A percentile compares a stretch with the other conserved stretches of the same genome.
Conservation (phyloP, 1,140 invertebrate genomes). For the Drosophila malerkotliana region DNA sequence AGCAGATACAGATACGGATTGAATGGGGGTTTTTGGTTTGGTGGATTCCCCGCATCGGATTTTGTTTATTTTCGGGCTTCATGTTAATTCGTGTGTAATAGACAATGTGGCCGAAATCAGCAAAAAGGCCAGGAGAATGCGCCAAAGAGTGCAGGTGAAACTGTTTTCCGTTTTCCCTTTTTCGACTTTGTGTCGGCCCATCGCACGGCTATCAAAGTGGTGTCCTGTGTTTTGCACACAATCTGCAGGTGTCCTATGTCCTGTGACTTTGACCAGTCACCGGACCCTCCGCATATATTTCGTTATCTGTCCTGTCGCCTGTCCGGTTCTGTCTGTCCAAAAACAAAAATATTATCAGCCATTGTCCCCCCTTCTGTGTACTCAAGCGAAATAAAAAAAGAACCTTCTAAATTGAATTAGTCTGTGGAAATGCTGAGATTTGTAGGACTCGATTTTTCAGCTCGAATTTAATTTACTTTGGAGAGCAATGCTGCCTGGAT, state of each 20-base stretch:
- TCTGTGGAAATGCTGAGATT: conserved; percentile 55
- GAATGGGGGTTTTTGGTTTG: conserved; percentile 7
- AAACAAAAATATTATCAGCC: conserved; percentile 58
- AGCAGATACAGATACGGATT: conserved; percentile 38
- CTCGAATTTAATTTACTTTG: conserved; percentile 30
- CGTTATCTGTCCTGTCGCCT: conserved; percentile 6
- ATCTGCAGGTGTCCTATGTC: conserved; percentile 69
- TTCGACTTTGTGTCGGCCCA: conserved; percentile 20
- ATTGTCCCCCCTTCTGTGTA: conserved; percentile 38
- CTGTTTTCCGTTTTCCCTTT: conserved; percentile 17
- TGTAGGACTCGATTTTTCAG: conserved; percentile 15
- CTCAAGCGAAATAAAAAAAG: conserved; percentile 25
- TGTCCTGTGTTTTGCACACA: conserved; percentile 47
- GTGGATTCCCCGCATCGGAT: neutral
- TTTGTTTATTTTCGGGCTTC: conserved; percentile 57
- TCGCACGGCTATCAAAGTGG: conserved; percentile 64
- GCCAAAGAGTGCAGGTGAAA: conserved; percentile 7
- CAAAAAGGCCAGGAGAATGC: conserved; percentile 23
- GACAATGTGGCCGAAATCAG: conserved; percentile 63
- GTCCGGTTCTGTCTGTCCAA: conserved; percentile 21
- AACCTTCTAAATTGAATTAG: conserved; percentile 63
- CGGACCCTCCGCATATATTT: conserved; percentile 5
- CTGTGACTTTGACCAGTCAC: conserved; percentile 57
- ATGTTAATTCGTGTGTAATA: conserved; percentile 78
- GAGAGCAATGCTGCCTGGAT: neutral